Evolutionary conservation across 1,140 invertebrate genomes (phyloP).

Genomic region (Drosophila pseudoobscura): DNA sequence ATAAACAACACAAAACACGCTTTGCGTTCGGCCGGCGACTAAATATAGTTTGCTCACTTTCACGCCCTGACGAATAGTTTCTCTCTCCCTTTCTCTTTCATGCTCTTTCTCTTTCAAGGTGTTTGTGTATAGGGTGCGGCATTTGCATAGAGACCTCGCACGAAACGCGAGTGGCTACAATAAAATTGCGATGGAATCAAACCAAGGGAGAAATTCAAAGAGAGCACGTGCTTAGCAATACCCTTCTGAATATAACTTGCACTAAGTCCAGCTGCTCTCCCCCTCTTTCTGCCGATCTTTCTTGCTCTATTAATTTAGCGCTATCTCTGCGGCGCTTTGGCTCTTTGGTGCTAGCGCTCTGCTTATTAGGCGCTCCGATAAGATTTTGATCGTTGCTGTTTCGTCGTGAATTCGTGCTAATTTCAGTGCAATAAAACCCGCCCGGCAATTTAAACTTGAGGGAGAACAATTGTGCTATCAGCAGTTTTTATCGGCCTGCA

Average conservation of each 20-base stretch:
- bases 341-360: neutral
- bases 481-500: slow-evolving; percentile 1
- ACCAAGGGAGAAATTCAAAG: too few relatives aligned
- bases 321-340: slow-evolving; percentile 1
- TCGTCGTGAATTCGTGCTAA: slow-evolving; percentile 6
- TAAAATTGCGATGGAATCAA: too few relatives aligned
- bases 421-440: slow-evolving; percentile 13
- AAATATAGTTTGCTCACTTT: slow-evolving; percentile 20
- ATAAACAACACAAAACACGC: neutral
- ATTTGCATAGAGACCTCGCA: too few relatives aligned
- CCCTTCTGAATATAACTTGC: neutral
- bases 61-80: neutral
- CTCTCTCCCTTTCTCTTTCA: neutral
- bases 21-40: slow-evolving; percentile 42
- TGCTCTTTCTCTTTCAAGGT: neutral
- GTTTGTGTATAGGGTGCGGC: too few relatives aligned
- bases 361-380: neutral
- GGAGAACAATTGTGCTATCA: slow-evolving; percentile 3
- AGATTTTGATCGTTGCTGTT: neutral
- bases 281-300: neutral
- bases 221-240: too few relatives aligned
- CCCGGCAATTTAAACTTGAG: neutral
- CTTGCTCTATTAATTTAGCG: too few relatives aligned
- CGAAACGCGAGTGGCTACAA: too few relatives aligned
- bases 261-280: neutral